Conservation (phyloP, 2,797 vertebrate genomes). For the Nannoperca australis region DNA sequence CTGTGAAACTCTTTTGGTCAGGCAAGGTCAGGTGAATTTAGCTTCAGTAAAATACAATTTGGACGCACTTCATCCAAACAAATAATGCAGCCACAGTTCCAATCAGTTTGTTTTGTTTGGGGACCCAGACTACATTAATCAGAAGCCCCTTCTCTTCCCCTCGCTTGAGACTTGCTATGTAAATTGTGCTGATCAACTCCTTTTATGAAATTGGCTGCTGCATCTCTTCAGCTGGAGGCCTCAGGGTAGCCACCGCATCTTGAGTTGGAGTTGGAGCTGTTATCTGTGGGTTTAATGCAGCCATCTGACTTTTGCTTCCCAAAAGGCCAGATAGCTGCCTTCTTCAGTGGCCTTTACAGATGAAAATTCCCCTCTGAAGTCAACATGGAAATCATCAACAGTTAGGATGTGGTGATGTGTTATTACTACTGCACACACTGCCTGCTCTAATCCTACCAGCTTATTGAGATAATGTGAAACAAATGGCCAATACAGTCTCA, state of each 20-base stretch:
- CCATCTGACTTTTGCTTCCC: constrained; percentile 47
- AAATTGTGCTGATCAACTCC: constrained; percentile 72
- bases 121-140: constrained; percentile 67
- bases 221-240: constrained; percentile 59
- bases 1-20: constrained; percentile 6
- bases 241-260: constrained; percentile 44
- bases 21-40: constrained; percentile 29
- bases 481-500: constrained; percentile 48
- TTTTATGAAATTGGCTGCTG: constrained; percentile 70
- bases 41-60: constrained; percentile 49
- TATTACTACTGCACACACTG: constrained; percentile 14
- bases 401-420: constrained; percentile 12
- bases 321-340: constrained; percentile 55
- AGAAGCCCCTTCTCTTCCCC: constrained; percentile 54
- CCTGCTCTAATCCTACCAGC: neutral
- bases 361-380: constrained; percentile 23
- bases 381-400: constrained; percentile 52
- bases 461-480: constrained; percentile 41
- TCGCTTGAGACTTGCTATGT: constrained; percentile 60
- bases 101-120: constrained; percentile 72
- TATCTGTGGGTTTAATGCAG: constrained; percentile 25
- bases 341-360: constrained; percentile 36
- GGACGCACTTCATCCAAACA: constrained; percentile 54
- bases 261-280: constrained; percentile 16
- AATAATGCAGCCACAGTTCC: constrained; percentile 49